Percentiles rank a stretch among this genome's conserved stretches.
Conservation (phyloP, 35 echinoderm and acorn worm species). For the Apostichopus japonicus region DNA sequence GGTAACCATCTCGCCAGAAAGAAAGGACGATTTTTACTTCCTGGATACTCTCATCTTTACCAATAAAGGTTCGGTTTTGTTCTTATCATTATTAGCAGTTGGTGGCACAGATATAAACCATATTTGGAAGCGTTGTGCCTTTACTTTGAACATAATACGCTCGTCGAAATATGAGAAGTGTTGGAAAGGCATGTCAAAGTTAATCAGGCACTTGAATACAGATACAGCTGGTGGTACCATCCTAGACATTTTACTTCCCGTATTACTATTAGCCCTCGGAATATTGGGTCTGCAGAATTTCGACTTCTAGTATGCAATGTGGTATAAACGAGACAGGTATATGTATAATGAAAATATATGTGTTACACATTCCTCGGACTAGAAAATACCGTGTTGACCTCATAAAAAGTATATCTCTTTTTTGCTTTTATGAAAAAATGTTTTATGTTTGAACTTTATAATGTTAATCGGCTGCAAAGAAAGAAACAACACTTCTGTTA, state of each 20-base stretch:
- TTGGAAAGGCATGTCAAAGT: conserved; percentile 19
- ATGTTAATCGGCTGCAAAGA: no score
- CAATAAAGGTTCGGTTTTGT: conserved; percentile 6
- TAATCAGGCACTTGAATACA: not conserved
- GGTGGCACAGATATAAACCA: conserved; percentile 23
- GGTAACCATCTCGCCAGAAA: not conserved
- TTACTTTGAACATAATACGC: conserved; percentile 21
- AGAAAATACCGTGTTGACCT: no score
- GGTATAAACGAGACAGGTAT: no score
- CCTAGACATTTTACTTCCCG: conserved; percentile 17
- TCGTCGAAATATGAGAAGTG: conserved; percentile 23
- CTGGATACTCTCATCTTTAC: not conserved
- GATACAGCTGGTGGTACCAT: conserved; percentile 1
- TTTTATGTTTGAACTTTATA: no score
- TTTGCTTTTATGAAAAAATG: no score
- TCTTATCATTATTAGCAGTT: conserved; percentile 20
- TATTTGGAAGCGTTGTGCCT: conserved; percentile 17
- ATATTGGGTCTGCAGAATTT: conserved; percentile 30
- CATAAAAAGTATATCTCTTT: no score
- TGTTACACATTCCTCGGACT: no score
- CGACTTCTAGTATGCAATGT: not conserved
- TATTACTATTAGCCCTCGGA: conserved; percentile 27
- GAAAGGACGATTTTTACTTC: conserved; percentile 12
- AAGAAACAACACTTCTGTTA: no score
- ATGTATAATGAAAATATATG: no score